A percentile compares a stretch with the other conserved stretches of the same genome.
These are phyloP conservation scores for Tetrax tetrax DNA, from an alignment of 2,113 vertebrate species.

Conservation along the genomic window DNA sequence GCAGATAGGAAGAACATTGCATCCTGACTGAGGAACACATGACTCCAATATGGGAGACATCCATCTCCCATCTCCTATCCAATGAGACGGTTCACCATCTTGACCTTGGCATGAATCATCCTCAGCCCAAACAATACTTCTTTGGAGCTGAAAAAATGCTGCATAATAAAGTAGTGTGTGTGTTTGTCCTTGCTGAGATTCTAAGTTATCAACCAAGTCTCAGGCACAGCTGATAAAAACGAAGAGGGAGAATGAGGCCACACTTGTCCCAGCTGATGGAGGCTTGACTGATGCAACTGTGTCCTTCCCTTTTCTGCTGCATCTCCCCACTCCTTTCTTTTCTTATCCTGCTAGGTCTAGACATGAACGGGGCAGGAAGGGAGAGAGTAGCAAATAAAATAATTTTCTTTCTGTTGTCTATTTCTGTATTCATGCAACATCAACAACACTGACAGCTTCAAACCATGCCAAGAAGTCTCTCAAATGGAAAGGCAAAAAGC, in stretches of 20 bases:
- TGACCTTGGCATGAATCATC: background rate
- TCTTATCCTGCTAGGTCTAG: background rate
- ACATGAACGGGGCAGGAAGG: background rate
- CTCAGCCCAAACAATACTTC: background rate
- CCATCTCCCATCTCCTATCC: background rate
- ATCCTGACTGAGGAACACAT: background rate
- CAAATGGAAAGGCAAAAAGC: background rate
- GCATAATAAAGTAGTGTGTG: background rate
- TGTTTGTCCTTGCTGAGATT: background rate
- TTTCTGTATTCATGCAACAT: background rate
- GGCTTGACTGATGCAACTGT: background rate
- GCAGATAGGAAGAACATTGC: background rate
- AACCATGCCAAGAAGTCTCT: background rate
- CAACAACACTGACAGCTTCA: background rate
- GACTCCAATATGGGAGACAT: background rate
- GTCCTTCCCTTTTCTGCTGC: background rate
- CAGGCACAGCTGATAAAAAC: background rate
- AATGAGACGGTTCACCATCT: background rate
- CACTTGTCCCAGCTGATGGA: background rate
- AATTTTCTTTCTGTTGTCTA: background rate
- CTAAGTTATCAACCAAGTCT: background rate
- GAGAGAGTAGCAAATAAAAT: background rate
- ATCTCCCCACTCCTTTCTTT: background rate
- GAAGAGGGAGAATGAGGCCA: background rate
- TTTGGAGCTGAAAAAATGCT: background rate